These are phyloP conservation scores for Archilochus colubris DNA, from an alignment of 2,113 vertebrate genomes.

Conservation along the genomic window DNA sequence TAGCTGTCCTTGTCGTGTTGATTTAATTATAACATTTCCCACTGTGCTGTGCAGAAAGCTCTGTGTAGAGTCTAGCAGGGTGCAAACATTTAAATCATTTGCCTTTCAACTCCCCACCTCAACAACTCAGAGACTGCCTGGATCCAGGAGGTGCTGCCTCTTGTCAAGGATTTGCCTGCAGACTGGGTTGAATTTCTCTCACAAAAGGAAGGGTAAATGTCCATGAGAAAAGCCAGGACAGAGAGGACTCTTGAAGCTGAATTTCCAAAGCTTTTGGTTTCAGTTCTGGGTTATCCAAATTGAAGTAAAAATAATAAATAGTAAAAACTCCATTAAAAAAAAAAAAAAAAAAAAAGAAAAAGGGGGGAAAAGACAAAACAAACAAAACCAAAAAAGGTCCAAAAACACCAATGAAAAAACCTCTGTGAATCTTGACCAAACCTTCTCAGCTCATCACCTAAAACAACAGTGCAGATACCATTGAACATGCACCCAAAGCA, in stretches of 20 bases:
- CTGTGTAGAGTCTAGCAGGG: constrained; percentile 3
- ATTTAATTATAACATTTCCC: constrained; percentile 46
- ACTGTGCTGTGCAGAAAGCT: background rate
- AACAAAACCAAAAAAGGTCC: background rate
- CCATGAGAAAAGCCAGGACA: background rate
- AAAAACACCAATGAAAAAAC: too few species aligned
- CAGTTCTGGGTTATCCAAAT: background rate
- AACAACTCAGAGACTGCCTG: background rate
- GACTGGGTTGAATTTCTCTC: background rate
- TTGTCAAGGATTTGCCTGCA: background rate
- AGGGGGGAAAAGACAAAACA: background rate
- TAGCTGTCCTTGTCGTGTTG: background rate
- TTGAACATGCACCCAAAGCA: background rate
- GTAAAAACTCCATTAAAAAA: too few species aligned
- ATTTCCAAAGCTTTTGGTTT: background rate
- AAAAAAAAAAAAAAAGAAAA: background rate
- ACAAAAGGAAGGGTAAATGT: background rate
- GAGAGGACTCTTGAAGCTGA: background rate
- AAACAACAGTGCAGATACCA: background rate
- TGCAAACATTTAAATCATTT: constrained; percentile 28
- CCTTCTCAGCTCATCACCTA: background rate
- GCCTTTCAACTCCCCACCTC: background rate
- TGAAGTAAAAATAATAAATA: background rate
- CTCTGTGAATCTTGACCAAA: background rate
- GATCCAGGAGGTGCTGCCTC: background rate